phyloP scores from a whole-genome alignment of 2,888 invertebrate species.

The Pterostichus madidus region DNA sequence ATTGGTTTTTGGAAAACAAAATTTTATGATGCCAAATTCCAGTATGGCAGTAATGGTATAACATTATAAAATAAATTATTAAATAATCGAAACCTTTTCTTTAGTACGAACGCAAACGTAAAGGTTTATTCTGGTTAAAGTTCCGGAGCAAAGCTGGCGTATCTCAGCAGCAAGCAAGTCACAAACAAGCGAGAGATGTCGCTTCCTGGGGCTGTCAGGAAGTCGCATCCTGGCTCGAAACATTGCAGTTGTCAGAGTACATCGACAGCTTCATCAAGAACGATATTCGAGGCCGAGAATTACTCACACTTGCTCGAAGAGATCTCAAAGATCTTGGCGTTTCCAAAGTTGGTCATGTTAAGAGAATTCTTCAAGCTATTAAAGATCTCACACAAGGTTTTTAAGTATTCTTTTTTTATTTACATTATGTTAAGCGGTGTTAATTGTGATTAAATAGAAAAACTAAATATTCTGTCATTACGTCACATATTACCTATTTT shows the following conservation, averaged over 20 bases:
- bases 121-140: slow-evolving; percentile 85
- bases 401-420: slow-evolving; percentile 71
- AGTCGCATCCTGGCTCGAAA: slow-evolving; percentile 94
- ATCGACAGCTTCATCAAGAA: slow-evolving; percentile 93
- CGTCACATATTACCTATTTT: slow-evolving; percentile 10
- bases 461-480: slow-evolving; percentile 5
- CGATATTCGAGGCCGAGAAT: slow-evolving; percentile 94
- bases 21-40: slow-evolving; percentile 57
- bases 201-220: slow-evolving; percentile 92
- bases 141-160: slow-evolving; percentile 78
- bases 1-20: slow-evolving; percentile 20
- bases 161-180: slow-evolving; percentile 78
- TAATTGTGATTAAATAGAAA: slow-evolving; percentile 47
- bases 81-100: slow-evolving; percentile 67
- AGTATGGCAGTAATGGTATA: slow-evolving; percentile 56
- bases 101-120: slow-evolving; percentile 78
- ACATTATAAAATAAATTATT: slow-evolving; percentile 64
- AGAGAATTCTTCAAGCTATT: slow-evolving; percentile 95
- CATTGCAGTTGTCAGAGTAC: slow-evolving; percentile 93
- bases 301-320: slow-evolving; percentile 90
- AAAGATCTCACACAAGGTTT: slow-evolving; percentile 84
- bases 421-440: slow-evolving; percentile 1
- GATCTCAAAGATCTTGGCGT: slow-evolving; percentile 95
- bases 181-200: slow-evolving; percentile 78
- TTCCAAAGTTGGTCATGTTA: slow-evolving; percentile 96